Evolutionary conservation across 2,113 vertebrate genomes (phyloP).

Genomic region (Heterochromis multidens): DNA sequence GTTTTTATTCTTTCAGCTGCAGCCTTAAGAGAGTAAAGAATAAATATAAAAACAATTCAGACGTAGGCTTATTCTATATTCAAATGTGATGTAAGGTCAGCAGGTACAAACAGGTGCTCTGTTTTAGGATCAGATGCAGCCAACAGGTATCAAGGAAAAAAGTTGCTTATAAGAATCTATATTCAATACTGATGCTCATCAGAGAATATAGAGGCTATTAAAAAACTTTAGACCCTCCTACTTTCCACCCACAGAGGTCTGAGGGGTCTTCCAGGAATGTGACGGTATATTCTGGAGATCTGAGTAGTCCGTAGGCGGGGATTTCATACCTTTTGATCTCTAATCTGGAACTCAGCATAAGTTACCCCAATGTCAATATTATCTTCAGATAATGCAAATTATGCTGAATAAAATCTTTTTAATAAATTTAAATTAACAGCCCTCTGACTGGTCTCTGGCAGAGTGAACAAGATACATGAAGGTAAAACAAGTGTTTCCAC

Average conservation of each 20-base stretch:
- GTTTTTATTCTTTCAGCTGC: neutral
- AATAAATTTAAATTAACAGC: no score
- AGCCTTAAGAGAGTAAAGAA: neutral
- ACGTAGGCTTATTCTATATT: neutral
- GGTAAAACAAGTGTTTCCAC: neutral
- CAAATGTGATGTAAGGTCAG: neutral
- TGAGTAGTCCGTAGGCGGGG: no score
- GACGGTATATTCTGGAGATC: neutral
- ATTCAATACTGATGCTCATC: neutral
- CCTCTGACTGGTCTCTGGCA: neutral
- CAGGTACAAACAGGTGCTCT: neutral
- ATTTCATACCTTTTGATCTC: no score
- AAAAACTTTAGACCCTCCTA: no score
- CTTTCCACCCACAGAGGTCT: no score
- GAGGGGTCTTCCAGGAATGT: no score
- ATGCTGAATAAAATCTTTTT: no score
- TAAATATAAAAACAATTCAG: neutral
- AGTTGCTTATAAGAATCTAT: neutral
- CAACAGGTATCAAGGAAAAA: neutral
- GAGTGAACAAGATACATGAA: neutral
- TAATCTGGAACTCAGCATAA: no score
- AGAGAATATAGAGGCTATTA: no score
- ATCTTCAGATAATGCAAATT: no score
- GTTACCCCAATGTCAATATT: no score
- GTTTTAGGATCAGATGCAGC: accelerated